Evolutionary conservation across 2,888 invertebrate species (phyloP).

Genomic region (Eristalis tenax): DNA sequence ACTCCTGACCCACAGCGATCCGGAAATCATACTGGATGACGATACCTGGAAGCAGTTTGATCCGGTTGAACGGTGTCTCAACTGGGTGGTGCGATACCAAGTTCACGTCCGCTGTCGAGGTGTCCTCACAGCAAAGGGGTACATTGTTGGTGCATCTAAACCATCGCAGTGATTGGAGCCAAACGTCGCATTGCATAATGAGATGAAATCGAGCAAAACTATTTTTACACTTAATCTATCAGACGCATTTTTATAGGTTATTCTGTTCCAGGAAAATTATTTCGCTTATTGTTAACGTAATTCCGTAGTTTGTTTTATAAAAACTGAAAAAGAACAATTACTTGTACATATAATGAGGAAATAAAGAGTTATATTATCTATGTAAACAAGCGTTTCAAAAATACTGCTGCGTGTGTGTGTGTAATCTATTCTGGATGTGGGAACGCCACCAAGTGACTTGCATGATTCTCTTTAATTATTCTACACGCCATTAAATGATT

Average conservation of each 20-base stretch:
- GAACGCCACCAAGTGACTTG: constrained; percentile 33
- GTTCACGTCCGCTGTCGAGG: constrained; percentile 95
- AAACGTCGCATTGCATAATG: constrained; percentile 55
- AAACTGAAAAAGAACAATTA: constrained; percentile 17
- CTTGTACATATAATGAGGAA: constrained; percentile 26
- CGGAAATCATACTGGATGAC: constrained; percentile 83
- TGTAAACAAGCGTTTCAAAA: constrained; percentile 15
- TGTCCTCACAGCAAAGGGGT: constrained; percentile 94
- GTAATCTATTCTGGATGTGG: neutral
- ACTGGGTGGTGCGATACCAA: constrained; percentile 93
- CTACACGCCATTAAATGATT: constrained; percentile 1
- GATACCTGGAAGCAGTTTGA: constrained; percentile 84
- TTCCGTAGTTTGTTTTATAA: constrained; percentile 64
- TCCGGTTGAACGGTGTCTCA: constrained; percentile 82
- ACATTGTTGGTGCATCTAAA: constrained; percentile 83
- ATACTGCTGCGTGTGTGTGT: neutral
- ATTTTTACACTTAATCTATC: constrained; percentile 63
- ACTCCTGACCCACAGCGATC: constrained; percentile 97
- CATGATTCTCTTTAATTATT: constrained; percentile 8
- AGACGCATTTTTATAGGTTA: constrained; percentile 61
- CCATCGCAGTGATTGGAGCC: constrained; percentile 4
- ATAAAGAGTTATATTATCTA: constrained; percentile 43
- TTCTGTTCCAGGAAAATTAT: constrained; percentile 58
- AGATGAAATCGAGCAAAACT: constrained; percentile 28
- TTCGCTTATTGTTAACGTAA: constrained; percentile 44